Percentiles rank a stretch among this genome's conserved stretches.
phyloP scores from a whole-genome alignment of 2,113 vertebrate genomes.

The Gambusia holbrooki region DNA sequence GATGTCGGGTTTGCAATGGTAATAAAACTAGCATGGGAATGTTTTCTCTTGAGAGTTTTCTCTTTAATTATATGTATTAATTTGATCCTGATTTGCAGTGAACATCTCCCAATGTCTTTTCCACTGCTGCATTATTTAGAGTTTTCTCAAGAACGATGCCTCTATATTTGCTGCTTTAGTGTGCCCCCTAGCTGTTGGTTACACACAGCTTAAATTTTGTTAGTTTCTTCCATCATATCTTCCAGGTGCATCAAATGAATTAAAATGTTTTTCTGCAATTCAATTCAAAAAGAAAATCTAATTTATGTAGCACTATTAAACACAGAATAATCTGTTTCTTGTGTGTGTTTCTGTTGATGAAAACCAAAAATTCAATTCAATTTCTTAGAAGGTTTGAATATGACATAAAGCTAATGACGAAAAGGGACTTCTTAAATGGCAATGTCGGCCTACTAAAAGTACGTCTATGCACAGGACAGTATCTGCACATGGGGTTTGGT shows the following conservation, averaged over 20 bases:
- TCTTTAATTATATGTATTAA: constrained; percentile 1
- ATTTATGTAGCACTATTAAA: not conserved
- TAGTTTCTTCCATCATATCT: not conserved
- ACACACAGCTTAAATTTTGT: not conserved
- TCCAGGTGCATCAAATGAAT: no score
- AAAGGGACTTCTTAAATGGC: not conserved
- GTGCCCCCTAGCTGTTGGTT: constrained; percentile 72
- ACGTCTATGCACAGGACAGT: not conserved
- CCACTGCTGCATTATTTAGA: constrained; percentile 56
- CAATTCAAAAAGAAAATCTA: no score
- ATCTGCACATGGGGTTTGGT: not conserved
- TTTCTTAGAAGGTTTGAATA: not conserved
- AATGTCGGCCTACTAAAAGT: not conserved
- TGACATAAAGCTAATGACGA: not conserved
- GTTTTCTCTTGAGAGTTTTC: not conserved
- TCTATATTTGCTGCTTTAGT: constrained; percentile 37
- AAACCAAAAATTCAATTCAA: no score
- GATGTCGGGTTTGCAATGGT: constrained; percentile 99
- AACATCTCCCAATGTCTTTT: constrained; percentile 49
- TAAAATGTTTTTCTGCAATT: no score
- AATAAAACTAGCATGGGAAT: constrained; percentile 35
- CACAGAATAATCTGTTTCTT: not conserved
- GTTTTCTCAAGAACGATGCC: constrained; percentile 15
- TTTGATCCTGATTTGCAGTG: constrained; percentile 23
- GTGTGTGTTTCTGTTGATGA: not conserved